Conservation (phyloP, 2,888 invertebrate genomes). For the Diplolepis rosae region DNA sequence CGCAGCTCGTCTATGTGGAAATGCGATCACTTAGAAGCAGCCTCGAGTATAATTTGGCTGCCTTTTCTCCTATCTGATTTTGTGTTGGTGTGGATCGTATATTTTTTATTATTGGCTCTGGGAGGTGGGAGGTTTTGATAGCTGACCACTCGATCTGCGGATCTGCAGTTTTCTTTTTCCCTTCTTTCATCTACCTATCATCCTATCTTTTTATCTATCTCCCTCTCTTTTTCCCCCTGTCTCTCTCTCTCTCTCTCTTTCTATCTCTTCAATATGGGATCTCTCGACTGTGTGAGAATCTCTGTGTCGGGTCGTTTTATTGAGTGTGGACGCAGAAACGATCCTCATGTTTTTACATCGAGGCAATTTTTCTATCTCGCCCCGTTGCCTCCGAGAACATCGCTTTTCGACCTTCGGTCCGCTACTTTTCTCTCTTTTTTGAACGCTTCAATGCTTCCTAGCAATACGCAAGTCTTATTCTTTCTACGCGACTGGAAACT, state of each 20-base stretch:
- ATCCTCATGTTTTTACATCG: slow-evolving; percentile 74
- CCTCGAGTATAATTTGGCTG: slow-evolving; percentile 70
- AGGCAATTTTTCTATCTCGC: slow-evolving; percentile 73
- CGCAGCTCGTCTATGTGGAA: slow-evolving; percentile 73
- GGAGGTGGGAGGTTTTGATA: slow-evolving; percentile 63
- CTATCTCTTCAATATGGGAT: slow-evolving; percentile 19
- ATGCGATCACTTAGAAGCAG: slow-evolving; percentile 73
- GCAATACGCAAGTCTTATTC: slow-evolving; percentile 47
- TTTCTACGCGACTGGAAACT: slow-evolving; percentile 60
- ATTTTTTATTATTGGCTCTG: slow-evolving; percentile 71
- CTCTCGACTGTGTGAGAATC: no score
- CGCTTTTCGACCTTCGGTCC: slow-evolving; percentile 58
- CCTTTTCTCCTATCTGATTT: slow-evolving; percentile 37
- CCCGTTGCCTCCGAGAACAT: slow-evolving; percentile 66
- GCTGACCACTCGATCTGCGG: slow-evolving; percentile 67
- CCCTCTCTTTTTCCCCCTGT: slow-evolving; percentile 30
- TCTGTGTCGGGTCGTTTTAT: slow-evolving; percentile 65
- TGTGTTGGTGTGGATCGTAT: slow-evolving; percentile 63
- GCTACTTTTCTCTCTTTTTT: slow-evolving; percentile 35
- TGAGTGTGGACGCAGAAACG: slow-evolving; percentile 68
- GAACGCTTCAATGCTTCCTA: slow-evolving; percentile 38
- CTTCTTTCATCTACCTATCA: slow-evolving; percentile 37
- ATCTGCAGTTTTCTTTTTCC: slow-evolving; percentile 44
- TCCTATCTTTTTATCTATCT: slow-evolving; percentile 42
- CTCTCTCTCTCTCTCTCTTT: slow-evolving; percentile 41